Percentiles rank a stretch among this genome's conserved stretches.
Conservation (phyloP, 2,888 invertebrate genomes). For the Pogonocherus hispidulus region DNA sequence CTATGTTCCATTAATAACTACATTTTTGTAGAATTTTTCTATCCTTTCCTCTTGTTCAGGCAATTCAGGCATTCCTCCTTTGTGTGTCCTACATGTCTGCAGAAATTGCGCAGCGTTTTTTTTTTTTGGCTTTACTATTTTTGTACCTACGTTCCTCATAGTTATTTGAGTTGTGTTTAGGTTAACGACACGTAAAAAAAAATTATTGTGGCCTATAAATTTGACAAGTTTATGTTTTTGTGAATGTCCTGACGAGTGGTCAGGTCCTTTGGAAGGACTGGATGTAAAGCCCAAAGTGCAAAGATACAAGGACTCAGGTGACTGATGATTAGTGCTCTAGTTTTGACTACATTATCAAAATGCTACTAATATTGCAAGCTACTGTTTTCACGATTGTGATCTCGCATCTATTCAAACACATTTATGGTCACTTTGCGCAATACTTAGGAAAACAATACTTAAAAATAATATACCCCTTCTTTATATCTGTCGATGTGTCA, state of each 20-base stretch:
- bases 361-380: neutral
- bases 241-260: neutral
- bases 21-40: conserved; percentile 33
- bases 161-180: neutral
- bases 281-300: neutral
- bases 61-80: conserved; percentile 20
- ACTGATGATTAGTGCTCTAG: conserved; percentile 41
- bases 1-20: conserved; percentile 33
- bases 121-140: neutral
- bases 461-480: no score
- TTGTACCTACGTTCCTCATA: neutral
- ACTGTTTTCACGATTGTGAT: neutral
- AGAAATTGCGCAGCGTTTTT: conserved; percentile 8
- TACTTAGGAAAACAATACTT: no score
- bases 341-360: neutral
- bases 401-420: neutral
- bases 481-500: no score
- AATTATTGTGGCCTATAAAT: neutral
- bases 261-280: neutral
- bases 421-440: neutral
- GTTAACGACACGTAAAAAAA: neutral
- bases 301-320: conserved; percentile 35
- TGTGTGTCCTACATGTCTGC: conserved; percentile 5
- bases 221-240: neutral
- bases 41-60: conserved; percentile 12